Evolutionary conservation across 2,113 vertebrate genomes (phyloP), one percentile per base, ranked within the genome.

Genomic region (Oncorhynchus gorbuscha): DNA sequence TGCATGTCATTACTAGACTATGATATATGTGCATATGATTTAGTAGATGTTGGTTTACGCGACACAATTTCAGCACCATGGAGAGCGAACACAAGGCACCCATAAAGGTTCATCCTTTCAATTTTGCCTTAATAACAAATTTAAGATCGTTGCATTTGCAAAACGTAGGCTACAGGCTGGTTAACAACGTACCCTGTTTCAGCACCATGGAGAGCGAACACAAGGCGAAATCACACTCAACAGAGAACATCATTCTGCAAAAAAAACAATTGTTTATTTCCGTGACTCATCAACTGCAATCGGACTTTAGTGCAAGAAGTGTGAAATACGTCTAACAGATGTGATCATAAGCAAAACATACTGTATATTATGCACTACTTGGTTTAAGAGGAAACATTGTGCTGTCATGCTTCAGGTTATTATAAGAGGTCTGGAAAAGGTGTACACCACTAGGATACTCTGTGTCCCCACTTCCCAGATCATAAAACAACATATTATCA

Each of bases 191-290:
- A 30, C 8, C 9, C 39, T 16, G 58, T 65, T 90, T 73, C 76
- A 84, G 84, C 67, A 81, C 79, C 86, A 81, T 24, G 81, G 79
- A 82, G 73, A 81, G 82, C 73, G 71, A 78, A 55, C 51, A 5
- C 51, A 80, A 72, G 72, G 85, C 5, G 51, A 55, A 55, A 55
- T 88, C 91, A 76, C 83, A 92, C 89, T 92, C 86, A 91, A 87
- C 86, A 87, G 87, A 93, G 85, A 90, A 93, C 86, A 79, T 77
- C 64, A 74, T 93, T 91, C 91, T 93, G 91, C 86, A 92, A 90
- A 92, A 90, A 90, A 94, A 85, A 93, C 77, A 72, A 66, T 58
- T 83, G 51, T 92, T 92, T 88, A 89, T 90, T 91, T 79, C 77
- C 69, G 86, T 90, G 84, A 85, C 73, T 89, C 77, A 74, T 82